Percentiles rank a stretch among this genome's conserved stretches.
These are phyloP conservation scores for Patiria miniata DNA, from an alignment of 35 echinoderm and acorn worm genomes.

Conservation along the genomic window DNA sequence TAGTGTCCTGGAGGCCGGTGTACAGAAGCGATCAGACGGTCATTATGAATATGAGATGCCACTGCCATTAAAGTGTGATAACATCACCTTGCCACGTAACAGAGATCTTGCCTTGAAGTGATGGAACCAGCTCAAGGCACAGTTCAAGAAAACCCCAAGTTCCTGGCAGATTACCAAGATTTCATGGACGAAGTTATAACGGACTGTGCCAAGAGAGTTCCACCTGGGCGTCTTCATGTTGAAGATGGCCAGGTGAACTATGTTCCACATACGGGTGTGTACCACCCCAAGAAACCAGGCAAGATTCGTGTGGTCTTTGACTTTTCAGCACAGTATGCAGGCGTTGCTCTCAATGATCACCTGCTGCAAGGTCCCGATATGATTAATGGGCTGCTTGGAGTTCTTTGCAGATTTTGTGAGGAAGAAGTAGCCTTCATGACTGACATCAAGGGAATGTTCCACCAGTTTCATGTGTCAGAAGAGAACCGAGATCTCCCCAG, in stretches of 20 bases:
- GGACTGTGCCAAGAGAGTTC: slow-evolving; percentile 49
- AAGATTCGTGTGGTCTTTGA: slow-evolving; percentile 57
- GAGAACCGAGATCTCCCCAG: slow-evolving; percentile 66
- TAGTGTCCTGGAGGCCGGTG: not conserved
- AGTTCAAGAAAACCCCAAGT: slow-evolving; percentile 42
- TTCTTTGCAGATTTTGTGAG: slow-evolving; percentile 64
- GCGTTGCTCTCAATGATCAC: slow-evolving; percentile 58
- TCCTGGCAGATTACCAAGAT: slow-evolving; percentile 29
- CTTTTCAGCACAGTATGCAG: slow-evolving; percentile 24
- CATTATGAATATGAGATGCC: slow-evolving; percentile 75
- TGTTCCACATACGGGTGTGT: slow-evolving; percentile 71
- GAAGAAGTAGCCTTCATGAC: slow-evolving; percentile 69
- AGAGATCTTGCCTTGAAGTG: slow-evolving; percentile 19
- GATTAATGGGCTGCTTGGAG: slow-evolving; percentile 61
- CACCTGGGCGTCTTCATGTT: not conserved
- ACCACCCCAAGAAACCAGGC: slow-evolving; percentile 73
- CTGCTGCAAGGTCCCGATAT: slow-evolving; percentile 74
- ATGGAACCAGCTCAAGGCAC: slow-evolving; percentile 1
- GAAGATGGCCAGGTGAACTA: slow-evolving; percentile 53
- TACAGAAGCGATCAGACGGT: slow-evolving; percentile 28
- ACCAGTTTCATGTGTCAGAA: slow-evolving; percentile 45
- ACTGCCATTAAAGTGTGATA: slow-evolving; percentile 34
- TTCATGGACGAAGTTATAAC: slow-evolving; percentile 59
- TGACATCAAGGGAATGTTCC: slow-evolving; percentile 76
- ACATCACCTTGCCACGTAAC: slow-evolving; percentile 38